These are phyloP conservation scores for Hephaestus fuliginosus DNA, from an alignment of 2,797 vertebrate species.

Conservation along the genomic window DNA sequence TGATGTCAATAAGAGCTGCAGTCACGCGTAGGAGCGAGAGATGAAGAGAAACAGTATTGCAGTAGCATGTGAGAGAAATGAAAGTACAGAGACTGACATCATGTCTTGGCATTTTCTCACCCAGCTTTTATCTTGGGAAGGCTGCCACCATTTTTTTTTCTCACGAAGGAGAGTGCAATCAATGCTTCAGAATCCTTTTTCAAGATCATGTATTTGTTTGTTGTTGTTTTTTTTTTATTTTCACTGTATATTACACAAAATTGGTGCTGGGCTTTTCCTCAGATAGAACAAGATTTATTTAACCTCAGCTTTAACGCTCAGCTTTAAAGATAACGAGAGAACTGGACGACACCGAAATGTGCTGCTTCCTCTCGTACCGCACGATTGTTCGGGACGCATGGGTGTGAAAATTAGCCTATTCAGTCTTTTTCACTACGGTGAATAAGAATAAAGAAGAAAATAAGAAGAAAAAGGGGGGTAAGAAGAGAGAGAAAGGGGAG, in stretches of 20 bases:
- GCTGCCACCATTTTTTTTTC: conserved; percentile 20
- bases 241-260: background rate
- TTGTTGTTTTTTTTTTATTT: background rate
- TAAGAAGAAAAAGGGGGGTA: background rate
- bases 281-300: conserved; percentile 2
- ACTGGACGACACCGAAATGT: background rate
- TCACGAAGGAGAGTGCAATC: conserved; percentile 17
- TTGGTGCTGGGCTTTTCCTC: background rate
- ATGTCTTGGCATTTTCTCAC: conserved; percentile 25
- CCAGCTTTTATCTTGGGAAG: conserved; percentile 15
- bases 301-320: background rate
- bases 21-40: background rate
- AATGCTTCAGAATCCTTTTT: conserved; percentile 23
- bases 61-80: background rate
- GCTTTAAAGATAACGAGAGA: no score
- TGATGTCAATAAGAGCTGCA: background rate
- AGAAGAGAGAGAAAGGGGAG: background rate
- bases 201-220: conserved; percentile 24
- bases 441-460: background rate
- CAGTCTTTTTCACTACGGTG: conserved; percentile 13
- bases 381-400: background rate
- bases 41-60: background rate
- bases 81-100: conserved; percentile 11
- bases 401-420: conserved; percentile 32
- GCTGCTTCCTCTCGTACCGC: background rate